These are phyloP conservation scores for Diprion similis DNA, from an alignment of 1,140 invertebrate species.

Conservation along the genomic window DNA sequence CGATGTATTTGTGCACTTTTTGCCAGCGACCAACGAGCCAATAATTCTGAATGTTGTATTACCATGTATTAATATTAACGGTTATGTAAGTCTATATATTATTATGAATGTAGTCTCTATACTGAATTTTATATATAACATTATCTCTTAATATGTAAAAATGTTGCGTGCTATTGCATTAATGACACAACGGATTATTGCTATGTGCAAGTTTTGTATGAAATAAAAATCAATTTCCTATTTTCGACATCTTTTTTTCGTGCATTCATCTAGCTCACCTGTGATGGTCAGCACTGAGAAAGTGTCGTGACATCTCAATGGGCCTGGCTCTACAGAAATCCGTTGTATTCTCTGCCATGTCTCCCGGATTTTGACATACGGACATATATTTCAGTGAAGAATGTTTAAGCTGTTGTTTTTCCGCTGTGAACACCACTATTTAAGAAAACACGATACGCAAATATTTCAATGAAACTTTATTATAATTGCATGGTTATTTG, in stretches of 20 bases:
- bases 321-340: too few relatives aligned
- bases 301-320: too few relatives aligned
- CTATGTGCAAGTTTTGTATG: not conserved
- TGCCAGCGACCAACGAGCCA: slow-evolving; percentile 6
- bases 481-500: not conserved
- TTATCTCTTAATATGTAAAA: slow-evolving; percentile 4
- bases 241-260: not conserved
- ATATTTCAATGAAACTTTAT: too few relatives aligned
- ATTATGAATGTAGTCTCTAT: slow-evolving; percentile 8
- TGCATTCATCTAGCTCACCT: too few relatives aligned
- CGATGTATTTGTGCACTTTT: not conserved
- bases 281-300: too few relatives aligned
- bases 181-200: not conserved
- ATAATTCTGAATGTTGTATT: slow-evolving; percentile 2
- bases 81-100: slow-evolving; percentile 8
- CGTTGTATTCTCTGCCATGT: too few relatives aligned
- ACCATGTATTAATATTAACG: not conserved
- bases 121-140: not conserved
- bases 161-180: slow-evolving; percentile 7
- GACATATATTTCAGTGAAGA: too few relatives aligned
- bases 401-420: too few relatives aligned
- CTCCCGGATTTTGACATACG: too few relatives aligned
- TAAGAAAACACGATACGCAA: too few relatives aligned
- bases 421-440: too few relatives aligned
- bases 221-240: slow-evolving; percentile 6